Base-by-base conservation (phyloP, 1,140 invertebrate species). In the Euschistus heros region DNA sequence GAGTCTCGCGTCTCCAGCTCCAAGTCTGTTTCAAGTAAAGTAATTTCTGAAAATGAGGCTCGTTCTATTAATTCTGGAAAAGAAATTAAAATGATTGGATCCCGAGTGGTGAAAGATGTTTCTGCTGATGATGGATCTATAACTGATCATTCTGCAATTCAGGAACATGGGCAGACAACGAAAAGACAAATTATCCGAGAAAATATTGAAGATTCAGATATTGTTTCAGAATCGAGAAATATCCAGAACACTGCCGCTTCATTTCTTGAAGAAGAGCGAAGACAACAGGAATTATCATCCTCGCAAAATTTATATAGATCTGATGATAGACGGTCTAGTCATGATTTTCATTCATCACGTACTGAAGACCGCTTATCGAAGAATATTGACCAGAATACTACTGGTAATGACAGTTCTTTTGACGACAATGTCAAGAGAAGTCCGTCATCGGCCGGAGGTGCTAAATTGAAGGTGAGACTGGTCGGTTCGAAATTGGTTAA, bases 401-500 rank as follows among this genome's bases (percentile, higher is more conserved):
- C 24, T 5, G 22, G n/a, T 22, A 8, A 18, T 50, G 54, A 57
- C 24, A 15, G 13, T 15, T 57, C 24, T 24, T 22, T 57, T 24
- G 24, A 57, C 14, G 24, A 61, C 6, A n/a, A 44, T n/a, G 26
- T 18, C 33, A 61, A 44, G 18, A 42, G 37, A 24, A 37, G 3
- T 30, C 15, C n/a, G n/a, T 37, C 30, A 61, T 18, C n/a, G 10
- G 7, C n/a, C 10, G 30, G 46, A 17, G 30, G 30, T 46, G 61
- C 30, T 18, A 47, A 44, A 5, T 26, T 44, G 8, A 44, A 62
- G 18, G 44, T 47, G 2, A 62, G 26, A 47, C 7, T 62, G 61
- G 46, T 62, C 14, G 61, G 61, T 46, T 62, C 61, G 22, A 62
- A 62, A 47, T n/a, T 62, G 17, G 44, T 62, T 10, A 57, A 62